phyloP scores from a whole-genome alignment of 2,888 invertebrate genomes.

The Latrodectus elegans region DNA sequence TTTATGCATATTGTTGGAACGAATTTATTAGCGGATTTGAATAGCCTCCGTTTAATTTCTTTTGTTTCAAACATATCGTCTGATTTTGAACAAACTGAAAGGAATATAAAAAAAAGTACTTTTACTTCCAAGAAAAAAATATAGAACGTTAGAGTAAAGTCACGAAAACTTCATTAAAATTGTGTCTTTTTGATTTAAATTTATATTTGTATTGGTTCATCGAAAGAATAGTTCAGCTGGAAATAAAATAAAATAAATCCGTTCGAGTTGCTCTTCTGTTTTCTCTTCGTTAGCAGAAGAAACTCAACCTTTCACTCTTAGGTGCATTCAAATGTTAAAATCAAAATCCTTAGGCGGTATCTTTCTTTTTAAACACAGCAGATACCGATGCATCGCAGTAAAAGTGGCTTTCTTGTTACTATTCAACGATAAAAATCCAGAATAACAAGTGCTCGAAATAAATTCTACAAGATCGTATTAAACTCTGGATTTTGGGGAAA shows the following conservation, averaged over 20 bases:
- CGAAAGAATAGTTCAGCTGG: constrained; percentile 21
- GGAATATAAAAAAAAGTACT: constrained; percentile 12
- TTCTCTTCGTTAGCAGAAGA: constrained; percentile 25
- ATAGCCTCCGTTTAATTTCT: constrained; percentile 41
- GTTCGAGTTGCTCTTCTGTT: constrained; percentile 13
- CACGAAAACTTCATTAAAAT: constrained; percentile 45
- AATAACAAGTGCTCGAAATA: constrained; percentile 16
- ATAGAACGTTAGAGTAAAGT: constrained; percentile 20
- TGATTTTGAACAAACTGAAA: constrained; percentile 17
- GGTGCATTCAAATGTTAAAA: constrained; percentile 49
- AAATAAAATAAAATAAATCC: constrained; percentile 5
- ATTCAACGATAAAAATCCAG: constrained; percentile 27
- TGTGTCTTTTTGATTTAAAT: constrained; percentile 13
- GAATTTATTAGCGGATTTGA: constrained; percentile 46
- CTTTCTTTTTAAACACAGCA: neutral
- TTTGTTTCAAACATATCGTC: constrained; percentile 37
- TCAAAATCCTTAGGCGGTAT: neutral
- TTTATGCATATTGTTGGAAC: constrained; percentile 8
- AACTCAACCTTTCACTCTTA: neutral
- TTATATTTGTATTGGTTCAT: constrained; percentile 24
- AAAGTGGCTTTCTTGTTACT: constrained; percentile 27
- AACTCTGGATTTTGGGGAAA: no score
- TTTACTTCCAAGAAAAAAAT: constrained; percentile 1
- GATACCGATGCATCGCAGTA: neutral
- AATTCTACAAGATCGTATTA: neutral